Evolutionary conservation across 2,797 vertebrate genomes (phyloP).

Genomic region (Lerista edwardsae): DNA sequence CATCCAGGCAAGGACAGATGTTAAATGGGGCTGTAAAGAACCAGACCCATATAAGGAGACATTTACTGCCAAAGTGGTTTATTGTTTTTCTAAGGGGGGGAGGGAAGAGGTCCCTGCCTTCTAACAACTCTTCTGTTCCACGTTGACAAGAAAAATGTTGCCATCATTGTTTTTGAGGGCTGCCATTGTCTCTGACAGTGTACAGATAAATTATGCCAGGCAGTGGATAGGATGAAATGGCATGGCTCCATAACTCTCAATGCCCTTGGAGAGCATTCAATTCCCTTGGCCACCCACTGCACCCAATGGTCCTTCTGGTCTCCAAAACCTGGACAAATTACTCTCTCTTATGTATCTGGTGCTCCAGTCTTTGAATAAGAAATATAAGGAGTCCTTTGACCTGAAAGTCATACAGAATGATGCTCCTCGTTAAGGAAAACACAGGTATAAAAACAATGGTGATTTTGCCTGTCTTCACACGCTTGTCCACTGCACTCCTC

Average conservation of each 20-base stretch:
- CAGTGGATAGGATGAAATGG: constrained; percentile 50
- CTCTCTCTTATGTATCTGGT: background rate
- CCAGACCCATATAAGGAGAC: background rate
- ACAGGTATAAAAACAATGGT: background rate
- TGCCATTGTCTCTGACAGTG: constrained; percentile 1
- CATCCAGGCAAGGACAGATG: background rate
- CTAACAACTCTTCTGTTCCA: background rate
- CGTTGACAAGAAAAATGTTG: background rate
- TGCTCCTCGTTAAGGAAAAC: background rate
- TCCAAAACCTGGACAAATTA: background rate
- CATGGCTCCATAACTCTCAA: constrained; percentile 21
- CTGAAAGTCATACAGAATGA: background rate
- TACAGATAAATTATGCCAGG: constrained; percentile 57
- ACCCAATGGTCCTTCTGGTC: background rate
- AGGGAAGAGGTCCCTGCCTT: background rate
- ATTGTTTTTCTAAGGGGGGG: background rate
- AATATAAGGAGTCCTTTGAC: background rate
- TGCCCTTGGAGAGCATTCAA: background rate
- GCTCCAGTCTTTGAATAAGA: background rate
- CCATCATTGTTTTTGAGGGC: background rate
- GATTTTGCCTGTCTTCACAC: background rate
- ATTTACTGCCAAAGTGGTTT: background rate
- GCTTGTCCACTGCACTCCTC: background rate
- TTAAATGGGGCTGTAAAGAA: background rate
- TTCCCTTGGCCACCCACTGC: too few species aligned